These are phyloP conservation scores for Leucopsar rothschildi DNA, from an alignment of 2,113 vertebrate genomes.

Conservation along the genomic window DNA sequence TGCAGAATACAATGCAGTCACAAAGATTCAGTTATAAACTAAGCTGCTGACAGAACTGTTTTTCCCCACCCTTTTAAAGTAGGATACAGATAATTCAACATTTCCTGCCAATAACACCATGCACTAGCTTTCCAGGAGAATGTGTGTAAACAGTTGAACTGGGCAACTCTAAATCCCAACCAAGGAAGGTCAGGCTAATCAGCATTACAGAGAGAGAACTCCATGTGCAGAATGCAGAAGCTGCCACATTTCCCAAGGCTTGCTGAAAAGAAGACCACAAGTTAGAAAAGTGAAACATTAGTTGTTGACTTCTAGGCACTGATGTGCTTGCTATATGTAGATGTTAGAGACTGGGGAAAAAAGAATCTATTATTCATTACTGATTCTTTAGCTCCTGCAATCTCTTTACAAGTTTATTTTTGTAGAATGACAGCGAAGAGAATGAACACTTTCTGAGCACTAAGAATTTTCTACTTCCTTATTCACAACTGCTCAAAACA, in stretches of 20 bases:
- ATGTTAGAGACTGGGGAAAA: background rate
- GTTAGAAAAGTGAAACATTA: background rate
- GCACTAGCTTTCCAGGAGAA: background rate
- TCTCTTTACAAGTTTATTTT: background rate
- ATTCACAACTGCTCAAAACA: background rate
- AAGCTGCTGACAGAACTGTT: background rate
- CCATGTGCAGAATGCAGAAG: background rate
- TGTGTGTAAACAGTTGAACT: background rate
- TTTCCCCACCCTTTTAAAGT: background rate
- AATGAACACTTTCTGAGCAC: background rate
- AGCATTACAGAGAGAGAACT: background rate
- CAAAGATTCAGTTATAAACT: background rate
- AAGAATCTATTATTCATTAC: constrained; percentile 43
- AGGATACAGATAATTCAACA: background rate
- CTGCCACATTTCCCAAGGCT: background rate
- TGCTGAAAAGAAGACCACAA: background rate
- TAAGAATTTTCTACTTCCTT: background rate
- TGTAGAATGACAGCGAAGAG: background rate
- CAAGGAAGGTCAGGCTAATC: background rate
- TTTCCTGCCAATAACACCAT: background rate
- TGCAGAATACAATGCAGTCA: background rate
- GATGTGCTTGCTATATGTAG: background rate
- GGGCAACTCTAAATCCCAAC: background rate
- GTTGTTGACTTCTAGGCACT: background rate
- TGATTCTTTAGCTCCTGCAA: background rate